Conservation (phyloP, 2,888 invertebrate species). For the Parnassius orleans region DNA sequence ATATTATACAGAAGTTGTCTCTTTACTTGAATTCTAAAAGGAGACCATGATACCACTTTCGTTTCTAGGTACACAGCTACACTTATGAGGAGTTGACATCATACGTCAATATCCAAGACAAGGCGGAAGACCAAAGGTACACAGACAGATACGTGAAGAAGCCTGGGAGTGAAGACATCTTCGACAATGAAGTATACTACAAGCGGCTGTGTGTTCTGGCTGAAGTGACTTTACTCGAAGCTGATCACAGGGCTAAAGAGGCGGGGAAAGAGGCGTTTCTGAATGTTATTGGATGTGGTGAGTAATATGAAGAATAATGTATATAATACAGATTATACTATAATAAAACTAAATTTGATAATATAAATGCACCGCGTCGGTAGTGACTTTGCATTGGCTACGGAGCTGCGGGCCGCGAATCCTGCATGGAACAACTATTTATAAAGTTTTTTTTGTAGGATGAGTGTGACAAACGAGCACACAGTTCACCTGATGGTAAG, state of each 20-base stretch:
- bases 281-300: conserved; percentile 84
- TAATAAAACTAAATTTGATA: no score
- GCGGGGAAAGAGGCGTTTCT: conserved; percentile 79
- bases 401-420: no score
- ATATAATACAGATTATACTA: no score
- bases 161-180: conserved; percentile 40
- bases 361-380: no score
- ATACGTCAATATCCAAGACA: conserved; percentile 48
- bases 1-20: no score
- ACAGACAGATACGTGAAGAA: conserved; percentile 54
- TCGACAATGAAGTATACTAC: conserved; percentile 69
- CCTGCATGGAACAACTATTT: no score
- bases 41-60: no score
- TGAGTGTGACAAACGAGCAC: no score
- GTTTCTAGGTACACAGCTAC: conserved; percentile 56
- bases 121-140: conserved; percentile 47
- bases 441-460: no score
- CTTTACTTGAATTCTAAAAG: no score
- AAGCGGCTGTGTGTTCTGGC: conserved; percentile 79
- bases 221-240: conserved; percentile 83
- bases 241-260: conserved; percentile 77
- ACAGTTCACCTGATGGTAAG: no score
- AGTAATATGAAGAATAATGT: conserved; percentile 32
- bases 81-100: conserved; percentile 56
- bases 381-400: no score